Evolutionary conservation across 2,797 vertebrate species (phyloP).

Genomic region (Arrhamphus sclerolepis): DNA sequence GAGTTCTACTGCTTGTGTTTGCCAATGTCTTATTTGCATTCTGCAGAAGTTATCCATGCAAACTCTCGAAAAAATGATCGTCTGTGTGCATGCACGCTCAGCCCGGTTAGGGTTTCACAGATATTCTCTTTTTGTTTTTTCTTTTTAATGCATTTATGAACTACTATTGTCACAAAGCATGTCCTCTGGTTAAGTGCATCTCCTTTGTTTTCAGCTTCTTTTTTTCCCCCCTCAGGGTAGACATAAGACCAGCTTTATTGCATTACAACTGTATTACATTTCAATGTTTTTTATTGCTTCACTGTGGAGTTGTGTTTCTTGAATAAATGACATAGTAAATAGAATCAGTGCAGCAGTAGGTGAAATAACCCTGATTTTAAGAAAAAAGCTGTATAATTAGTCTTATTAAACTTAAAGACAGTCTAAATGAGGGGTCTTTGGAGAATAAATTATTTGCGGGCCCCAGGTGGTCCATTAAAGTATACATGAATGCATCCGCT

Average conservation of each 20-base stretch:
- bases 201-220: conserved; percentile 18
- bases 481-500: background rate
- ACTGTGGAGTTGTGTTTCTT: conserved; percentile 3
- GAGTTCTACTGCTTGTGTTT: conserved; percentile 18
- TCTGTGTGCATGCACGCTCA: background rate
- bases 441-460: background rate
- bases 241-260: conserved; percentile 2
- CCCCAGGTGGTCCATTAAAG: background rate
- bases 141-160: conserved; percentile 5
- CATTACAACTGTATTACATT: conserved; percentile 8
- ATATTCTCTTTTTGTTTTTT: conserved; percentile 5
- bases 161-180: background rate
- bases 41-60: conserved; percentile 11
- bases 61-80: conserved; percentile 1
- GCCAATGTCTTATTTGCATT: conserved; percentile 23
- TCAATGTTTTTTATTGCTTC: conserved; percentile 10
- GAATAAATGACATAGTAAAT: conserved; percentile 20
- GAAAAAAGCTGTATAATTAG: conserved; percentile 4
- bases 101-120: conserved; percentile 3
- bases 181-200: conserved; percentile 19
- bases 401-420: conserved; percentile 8
- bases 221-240: conserved; percentile 9
- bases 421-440: conserved; percentile 17
- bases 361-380: conserved; percentile 6
- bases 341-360: background rate